Evolutionary conservation across 2,888 invertebrate species (phyloP).

Genomic region (Noctua janthe): DNA sequence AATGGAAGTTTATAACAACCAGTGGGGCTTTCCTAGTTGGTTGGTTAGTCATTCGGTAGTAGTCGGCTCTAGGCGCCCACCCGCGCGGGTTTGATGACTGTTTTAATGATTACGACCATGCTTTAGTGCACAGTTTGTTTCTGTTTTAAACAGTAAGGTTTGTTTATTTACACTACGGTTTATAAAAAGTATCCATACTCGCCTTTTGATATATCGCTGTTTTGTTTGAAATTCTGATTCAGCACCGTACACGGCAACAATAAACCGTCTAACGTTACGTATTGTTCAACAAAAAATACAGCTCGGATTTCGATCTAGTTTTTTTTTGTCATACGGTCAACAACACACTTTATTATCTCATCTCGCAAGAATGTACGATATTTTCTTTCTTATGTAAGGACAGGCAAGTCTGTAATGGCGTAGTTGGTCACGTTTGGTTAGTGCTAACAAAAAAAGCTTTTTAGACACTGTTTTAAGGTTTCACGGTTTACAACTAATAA

Average conservation of each 20-base stretch:
- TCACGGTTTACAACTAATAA: too few species aligned
- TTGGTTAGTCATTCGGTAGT: constrained; percentile 65
- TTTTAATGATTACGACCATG: constrained; percentile 74
- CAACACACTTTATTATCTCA: constrained; percentile 51
- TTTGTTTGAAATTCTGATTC: constrained; percentile 54
- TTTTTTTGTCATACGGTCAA: constrained; percentile 62
- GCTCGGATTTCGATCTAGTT: constrained; percentile 69
- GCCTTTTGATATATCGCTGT: constrained; percentile 50
- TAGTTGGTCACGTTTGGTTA: constrained; percentile 46
- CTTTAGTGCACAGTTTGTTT: constrained; percentile 66
- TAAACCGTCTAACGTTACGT: constrained; percentile 62
- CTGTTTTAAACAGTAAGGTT: constrained; percentile 65
- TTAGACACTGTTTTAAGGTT: too few species aligned
- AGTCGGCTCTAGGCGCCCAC: constrained; percentile 72
- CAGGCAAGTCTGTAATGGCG: constrained; percentile 42
- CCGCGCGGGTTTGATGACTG: constrained; percentile 74
- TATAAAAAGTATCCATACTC: constrained; percentile 43
- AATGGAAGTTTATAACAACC: constrained; percentile 64
- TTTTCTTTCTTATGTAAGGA: constrained; percentile 55
- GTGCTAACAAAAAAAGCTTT: constrained; percentile 52
- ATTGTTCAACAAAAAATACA: constrained; percentile 63
- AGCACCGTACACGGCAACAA: constrained; percentile 34
- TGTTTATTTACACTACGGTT: constrained; percentile 59
- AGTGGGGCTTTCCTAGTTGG: constrained; percentile 68
- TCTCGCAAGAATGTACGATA: constrained; percentile 50